A percentile compares a stretch with the other conserved stretches of the same genome.
Conservation (phyloP, 2,113 vertebrate genomes). For the Panurus biarmicus region DNA sequence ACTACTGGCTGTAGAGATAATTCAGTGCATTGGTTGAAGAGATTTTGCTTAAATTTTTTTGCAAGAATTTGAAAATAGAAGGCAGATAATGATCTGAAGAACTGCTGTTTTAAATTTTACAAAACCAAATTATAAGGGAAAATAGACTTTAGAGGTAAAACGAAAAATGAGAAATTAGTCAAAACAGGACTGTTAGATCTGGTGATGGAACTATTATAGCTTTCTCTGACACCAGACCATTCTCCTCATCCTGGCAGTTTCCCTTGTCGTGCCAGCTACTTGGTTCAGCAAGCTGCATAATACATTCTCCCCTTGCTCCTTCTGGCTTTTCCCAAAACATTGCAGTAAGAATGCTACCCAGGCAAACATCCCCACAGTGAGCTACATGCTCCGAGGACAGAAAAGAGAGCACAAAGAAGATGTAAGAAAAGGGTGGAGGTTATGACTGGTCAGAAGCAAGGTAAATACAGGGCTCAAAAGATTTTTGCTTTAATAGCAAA, state of each 20-base stretch:
- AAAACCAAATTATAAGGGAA: background rate
- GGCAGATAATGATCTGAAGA: background rate
- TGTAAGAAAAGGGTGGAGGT: background rate
- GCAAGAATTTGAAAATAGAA: background rate
- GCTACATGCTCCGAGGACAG: background rate
- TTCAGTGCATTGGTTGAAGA: background rate
- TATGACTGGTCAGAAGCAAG: background rate
- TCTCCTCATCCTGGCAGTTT: background rate
- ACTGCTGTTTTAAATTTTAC: background rate
- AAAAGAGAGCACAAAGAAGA: background rate
- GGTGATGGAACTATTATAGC: background rate
- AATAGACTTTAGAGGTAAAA: background rate
- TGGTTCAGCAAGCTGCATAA: background rate
- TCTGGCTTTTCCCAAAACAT: background rate
- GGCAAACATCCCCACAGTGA: background rate
- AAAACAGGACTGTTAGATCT: background rate
- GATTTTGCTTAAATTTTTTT: background rate
- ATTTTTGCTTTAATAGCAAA: background rate
- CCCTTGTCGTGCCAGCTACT: background rate
- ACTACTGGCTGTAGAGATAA: background rate
- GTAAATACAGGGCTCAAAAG: background rate
- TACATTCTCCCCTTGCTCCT: background rate
- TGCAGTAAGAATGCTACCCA: background rate
- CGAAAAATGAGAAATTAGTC: background rate
- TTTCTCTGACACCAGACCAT: background rate